Base-by-base conservation (phyloP, 2,797 vertebrate genomes). In the Poeciliopsis infans region DNA sequence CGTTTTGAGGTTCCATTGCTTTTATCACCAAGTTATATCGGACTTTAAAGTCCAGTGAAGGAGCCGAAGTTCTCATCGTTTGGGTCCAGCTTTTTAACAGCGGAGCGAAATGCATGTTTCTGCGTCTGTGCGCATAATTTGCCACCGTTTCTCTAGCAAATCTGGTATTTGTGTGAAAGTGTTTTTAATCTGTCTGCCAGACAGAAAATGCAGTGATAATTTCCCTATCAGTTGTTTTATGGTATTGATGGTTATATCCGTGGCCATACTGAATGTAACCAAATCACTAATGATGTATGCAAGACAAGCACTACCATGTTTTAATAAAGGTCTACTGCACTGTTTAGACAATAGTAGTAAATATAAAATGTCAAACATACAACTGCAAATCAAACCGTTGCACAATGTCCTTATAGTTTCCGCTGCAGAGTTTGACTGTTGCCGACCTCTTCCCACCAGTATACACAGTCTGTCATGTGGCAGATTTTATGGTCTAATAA, bases 291-390 rank as follows among this genome's bases (percentile, higher is more conserved):
- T 61, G 90, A 94, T 97, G 96, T 97, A 96, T 96, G 95, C 94
- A 96, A 96, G 96, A 87, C 81, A 92, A 91, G 90, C 95, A 97
- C 95, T 96, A 96, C 96, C 92, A 80, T 96, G 92, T 95, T 96
- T 90, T 96, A 98, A 97, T 97, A 97, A 98, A 96, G 93, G 89
- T 93, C 94, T 93, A 94, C 91, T 94, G 95, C 96, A 96, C 95
- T 95, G 93, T 93, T 95, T 28, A 45, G 41, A 28, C 41, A 70
- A 45, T 16, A 28, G 39, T 70, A 45, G 36, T 41, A 70, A 45
- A 45, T 70, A 45, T 69, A 31, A 70, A 45, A 70, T 28, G 41
- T 70, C 68, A 45, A 45, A 70, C 41, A 70, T 45, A 70, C 31
- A 69, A 70, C 41, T 70, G 28, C 7, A 7, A 15, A 68, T 51